Evolutionary conservation across 2,888 invertebrate species (phyloP), one percentile per base, ranked within the genome.

Genomic region (Gnatocerus cornutus): DNA sequence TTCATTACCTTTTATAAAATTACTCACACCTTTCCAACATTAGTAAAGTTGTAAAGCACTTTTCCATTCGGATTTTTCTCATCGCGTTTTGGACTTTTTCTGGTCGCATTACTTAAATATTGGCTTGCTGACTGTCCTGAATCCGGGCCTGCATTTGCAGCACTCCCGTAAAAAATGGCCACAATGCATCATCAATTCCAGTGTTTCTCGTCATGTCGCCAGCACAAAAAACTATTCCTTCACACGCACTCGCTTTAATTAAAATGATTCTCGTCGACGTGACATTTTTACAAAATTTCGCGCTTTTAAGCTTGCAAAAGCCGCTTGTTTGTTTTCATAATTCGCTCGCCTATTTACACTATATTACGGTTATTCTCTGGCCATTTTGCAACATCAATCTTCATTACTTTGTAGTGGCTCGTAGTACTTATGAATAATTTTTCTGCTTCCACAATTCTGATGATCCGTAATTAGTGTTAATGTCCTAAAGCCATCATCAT

Each of bases 401-500:
- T 61, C 62, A 68, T 68, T 68, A 68, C 50, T 59, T 67, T 43
- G 62, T 16, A 27, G 21, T 52, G 50, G 50, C 27, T 53, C 13
- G 45, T 14, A 55, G 48, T 62, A 21, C 61, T 74, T 71, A 74
- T 74, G 76, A 74, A 76, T 76, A 76, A 74, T 74, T 76, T 68
- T 74, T 73, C 73, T 71, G 73, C 73, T 73, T 72, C 71, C 74
- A 75, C 75, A 73, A 73, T 72, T 74, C 73, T 75, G 73, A 79
- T 78, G 74, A 78, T 74, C 71, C 68, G 63, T 76, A 80, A 79
- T 80, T 78, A 78, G 71, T 67, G 68, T 58, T 74, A 73, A 76
- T 74, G 72, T 73, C 74, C 73, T 76, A 72, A 75, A 76, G 73
- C 73, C 69, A 75, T 76, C 71, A 76, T 73, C 72, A 75, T 73